Conservation (phyloP, 2,888 invertebrate genomes). For the Drosophila pegasa region DNA sequence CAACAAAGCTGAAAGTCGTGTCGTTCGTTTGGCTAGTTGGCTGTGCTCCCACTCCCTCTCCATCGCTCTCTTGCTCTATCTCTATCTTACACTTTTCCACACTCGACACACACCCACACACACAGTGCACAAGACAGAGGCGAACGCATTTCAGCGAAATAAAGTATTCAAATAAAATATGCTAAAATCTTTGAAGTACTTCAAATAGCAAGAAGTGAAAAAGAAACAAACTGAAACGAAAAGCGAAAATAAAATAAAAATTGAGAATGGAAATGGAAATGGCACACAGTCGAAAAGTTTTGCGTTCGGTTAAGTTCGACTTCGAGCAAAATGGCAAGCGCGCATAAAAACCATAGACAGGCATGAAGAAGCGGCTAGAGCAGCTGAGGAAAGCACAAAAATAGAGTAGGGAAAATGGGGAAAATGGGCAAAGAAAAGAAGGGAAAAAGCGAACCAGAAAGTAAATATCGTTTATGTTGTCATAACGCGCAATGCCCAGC, state of each 20-base stretch:
- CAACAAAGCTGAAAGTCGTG: conserved; percentile 75
- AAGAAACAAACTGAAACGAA: conserved; percentile 47
- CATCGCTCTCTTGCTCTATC: conserved; percentile 4
- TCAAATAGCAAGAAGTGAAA: conserved; percentile 75
- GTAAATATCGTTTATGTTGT: conserved; percentile 82
- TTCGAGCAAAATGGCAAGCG: conserved; percentile 50
- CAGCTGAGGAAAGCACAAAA: conserved; percentile 24
- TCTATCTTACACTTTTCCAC: not conserved
- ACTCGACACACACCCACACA: conserved; percentile 22
- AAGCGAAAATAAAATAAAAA: conserved; percentile 34
- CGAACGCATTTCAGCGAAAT: conserved; percentile 75
- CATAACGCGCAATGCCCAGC: conserved; percentile 78
- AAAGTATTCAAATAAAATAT: conserved; percentile 81
- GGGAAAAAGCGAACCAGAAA: conserved; percentile 52
- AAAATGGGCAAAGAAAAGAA: conserved; percentile 8
- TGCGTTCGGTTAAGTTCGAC: conserved; percentile 38
- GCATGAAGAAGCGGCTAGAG: conserved; percentile 59
- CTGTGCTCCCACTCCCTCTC: conserved; percentile 1
- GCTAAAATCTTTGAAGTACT: conserved; percentile 81
- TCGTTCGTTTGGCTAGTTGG: conserved; percentile 58
- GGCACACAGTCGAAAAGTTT: conserved; percentile 71
- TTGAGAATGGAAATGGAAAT: conserved; percentile 38
- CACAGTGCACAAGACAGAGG: conserved; percentile 41
- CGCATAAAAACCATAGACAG: conserved; percentile 68
- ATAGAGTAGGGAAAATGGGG: conserved; percentile 11